Percentiles rank a stretch among this genome's conserved stretches.
phyloP scores from a whole-genome alignment of 1,140 invertebrate genomes.

The Drosophila santomea region DNA sequence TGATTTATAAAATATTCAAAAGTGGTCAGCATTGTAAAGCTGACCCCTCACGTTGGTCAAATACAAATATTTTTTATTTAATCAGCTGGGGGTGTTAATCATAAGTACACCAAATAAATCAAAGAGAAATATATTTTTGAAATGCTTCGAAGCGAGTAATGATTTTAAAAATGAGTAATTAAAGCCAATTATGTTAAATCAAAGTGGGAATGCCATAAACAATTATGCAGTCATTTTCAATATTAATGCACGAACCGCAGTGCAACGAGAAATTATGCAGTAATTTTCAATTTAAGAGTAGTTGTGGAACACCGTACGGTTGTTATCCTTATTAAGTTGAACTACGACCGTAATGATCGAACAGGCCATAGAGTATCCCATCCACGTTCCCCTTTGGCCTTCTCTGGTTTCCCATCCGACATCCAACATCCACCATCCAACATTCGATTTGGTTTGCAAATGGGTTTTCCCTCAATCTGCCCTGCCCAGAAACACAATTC shows the following conservation, averaged over 20 bases:
- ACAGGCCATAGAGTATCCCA: slow-evolving; percentile 13
- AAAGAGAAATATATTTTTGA: slow-evolving; percentile 16
- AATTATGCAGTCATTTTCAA: background rate
- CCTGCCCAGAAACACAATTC: background rate
- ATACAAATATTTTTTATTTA: slow-evolving; percentile 15
- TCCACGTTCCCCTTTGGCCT: slow-evolving; percentile 16
- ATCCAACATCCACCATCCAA: slow-evolving; percentile 53
- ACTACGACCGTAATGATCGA: slow-evolving; percentile 12
- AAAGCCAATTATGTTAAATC: background rate
- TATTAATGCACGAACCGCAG: background rate
- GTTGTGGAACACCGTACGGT: background rate
- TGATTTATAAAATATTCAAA: slow-evolving; percentile 38
- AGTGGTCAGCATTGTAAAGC: background rate
- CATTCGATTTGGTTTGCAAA: slow-evolving; percentile 52
- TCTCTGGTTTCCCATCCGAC: slow-evolving; percentile 24
- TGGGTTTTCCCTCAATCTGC: slow-evolving; percentile 6
- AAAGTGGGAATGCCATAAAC: background rate
- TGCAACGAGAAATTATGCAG: background rate
- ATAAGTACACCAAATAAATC: background rate
- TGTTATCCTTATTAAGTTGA: slow-evolving; percentile 26
- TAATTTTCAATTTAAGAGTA: background rate
- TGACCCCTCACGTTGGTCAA: too few relatives aligned
- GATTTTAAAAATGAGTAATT: background rate
- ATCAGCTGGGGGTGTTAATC: background rate
- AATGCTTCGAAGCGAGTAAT: too few relatives aligned